phyloP scores from a whole-genome alignment of 2,797 vertebrate species.

The Kryptolebias ocellatus region DNA sequence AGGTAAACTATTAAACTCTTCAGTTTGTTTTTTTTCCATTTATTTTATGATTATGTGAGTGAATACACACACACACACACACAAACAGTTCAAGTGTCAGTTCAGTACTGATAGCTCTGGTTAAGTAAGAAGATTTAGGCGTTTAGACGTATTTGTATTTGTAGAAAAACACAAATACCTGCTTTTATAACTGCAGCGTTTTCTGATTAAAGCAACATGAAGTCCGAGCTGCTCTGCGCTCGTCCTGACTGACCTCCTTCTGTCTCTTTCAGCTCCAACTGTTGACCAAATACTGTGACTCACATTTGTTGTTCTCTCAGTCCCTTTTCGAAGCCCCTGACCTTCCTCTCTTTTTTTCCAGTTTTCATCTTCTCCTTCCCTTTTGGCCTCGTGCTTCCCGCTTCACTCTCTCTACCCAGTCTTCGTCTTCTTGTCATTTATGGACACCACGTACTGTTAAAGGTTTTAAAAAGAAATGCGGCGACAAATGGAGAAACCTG shows the following conservation, averaged over 20 bases:
- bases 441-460: constrained; percentile 14
- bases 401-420: constrained; percentile 26
- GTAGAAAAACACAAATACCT: too few species aligned
- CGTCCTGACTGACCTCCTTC: constrained; percentile 28
- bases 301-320: constrained; percentile 38
- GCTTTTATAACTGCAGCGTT: not conserved
- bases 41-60: not conserved
- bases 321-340: constrained; percentile 44
- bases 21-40: not conserved
- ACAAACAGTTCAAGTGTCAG: not conserved
- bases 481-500: not conserved
- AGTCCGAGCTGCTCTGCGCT: not conserved
- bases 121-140: not conserved
- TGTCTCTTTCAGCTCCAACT: constrained; percentile 14
- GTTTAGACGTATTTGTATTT: too few species aligned
- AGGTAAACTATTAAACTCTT: constrained; percentile 9
- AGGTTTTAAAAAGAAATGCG: constrained; percentile 12
- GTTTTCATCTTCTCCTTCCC: constrained; percentile 16
- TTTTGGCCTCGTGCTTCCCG: constrained; percentile 42
- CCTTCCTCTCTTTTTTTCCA: constrained; percentile 52
- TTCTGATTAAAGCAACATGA: not conserved
- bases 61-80: not conserved
- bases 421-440: constrained; percentile 21
- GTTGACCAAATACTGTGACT: constrained; percentile 21
- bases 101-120: not conserved